phyloP scores from a whole-genome alignment of 2,888 invertebrate genomes.

The Thera britannica region DNA sequence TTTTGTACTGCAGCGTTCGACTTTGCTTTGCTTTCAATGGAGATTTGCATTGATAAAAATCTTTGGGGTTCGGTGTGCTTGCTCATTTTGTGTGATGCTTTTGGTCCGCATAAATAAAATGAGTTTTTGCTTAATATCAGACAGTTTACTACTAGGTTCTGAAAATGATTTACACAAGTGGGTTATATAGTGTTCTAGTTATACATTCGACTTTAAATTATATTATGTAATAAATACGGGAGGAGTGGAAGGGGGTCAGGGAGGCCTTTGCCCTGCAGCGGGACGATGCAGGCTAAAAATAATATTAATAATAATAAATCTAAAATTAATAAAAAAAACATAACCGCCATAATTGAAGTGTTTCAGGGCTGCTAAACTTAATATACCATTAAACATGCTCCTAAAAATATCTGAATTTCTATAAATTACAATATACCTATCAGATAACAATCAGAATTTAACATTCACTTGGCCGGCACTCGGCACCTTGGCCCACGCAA shows the following conservation, averaged over 20 bases:
- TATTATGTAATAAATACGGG: too few relatives aligned
- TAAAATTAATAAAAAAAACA: too few relatives aligned
- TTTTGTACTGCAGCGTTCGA: constrained; percentile 46
- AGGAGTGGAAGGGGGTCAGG: too few relatives aligned
- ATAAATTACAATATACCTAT: constrained; percentile 47
- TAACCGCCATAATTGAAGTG: neutral
- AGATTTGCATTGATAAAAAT: constrained; percentile 36
- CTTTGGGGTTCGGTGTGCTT: constrained; percentile 19
- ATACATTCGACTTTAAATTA: neutral
- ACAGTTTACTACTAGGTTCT: neutral
- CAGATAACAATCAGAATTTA: constrained; percentile 65
- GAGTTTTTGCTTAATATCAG: neutral
- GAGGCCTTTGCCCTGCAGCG: too few relatives aligned
- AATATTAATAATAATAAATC: too few relatives aligned
- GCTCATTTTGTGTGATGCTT: constrained; percentile 18
- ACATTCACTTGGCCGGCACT: constrained; percentile 76
- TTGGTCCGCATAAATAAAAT: constrained; percentile 3
- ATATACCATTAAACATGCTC: neutral
- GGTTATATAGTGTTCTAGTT: neutral
- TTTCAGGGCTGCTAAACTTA: neutral
- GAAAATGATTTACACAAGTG: neutral
- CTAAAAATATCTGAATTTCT: constrained; percentile 10
- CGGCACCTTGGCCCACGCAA: constrained; percentile 80
- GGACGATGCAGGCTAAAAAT: too few relatives aligned
- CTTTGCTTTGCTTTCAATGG: constrained; percentile 34